Evolutionary conservation across 2,797 vertebrate genomes (phyloP).

Genomic region (Hypotaenidia okinawae): DNA sequence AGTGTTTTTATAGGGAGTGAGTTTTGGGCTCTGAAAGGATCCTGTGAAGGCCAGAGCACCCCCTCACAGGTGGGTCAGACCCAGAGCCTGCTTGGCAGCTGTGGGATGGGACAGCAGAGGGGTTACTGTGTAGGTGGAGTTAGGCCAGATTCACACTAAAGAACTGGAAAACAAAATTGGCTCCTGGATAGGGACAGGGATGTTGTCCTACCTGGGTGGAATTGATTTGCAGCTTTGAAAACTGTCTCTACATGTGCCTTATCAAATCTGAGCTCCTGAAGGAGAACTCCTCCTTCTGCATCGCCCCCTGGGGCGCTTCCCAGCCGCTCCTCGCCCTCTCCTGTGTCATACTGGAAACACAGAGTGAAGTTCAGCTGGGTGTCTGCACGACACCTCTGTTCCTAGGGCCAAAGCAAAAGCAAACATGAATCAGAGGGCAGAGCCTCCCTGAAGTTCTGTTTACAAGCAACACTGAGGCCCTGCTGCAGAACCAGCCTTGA

Average conservation of each 20-base stretch:
- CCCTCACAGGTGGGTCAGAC: neutral
- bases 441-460: neutral
- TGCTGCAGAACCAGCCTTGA: neutral
- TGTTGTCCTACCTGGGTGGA: neutral
- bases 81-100: neutral
- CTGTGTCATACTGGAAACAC: neutral
- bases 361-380: neutral
- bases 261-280: neutral
- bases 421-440: neutral
- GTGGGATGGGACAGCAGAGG: neutral
- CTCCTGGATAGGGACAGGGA: neutral
- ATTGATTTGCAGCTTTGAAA: slow-evolving; percentile 33
- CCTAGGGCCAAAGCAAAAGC: slow-evolving; percentile 18
- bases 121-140: neutral
- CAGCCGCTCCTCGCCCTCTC: too few relatives aligned
- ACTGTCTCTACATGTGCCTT: slow-evolving; percentile 65
- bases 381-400: neutral
- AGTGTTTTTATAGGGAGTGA: neutral
- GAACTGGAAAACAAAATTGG: slow-evolving; percentile 19
- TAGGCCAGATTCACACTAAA: neutral
- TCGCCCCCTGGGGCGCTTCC: neutral
- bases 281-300: neutral
- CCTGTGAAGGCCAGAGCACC: neutral
- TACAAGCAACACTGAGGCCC: neutral
- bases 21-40: neutral